Evolutionary conservation across 2,888 invertebrate species (phyloP).

Genomic region (Lithophane ornitopus): DNA sequence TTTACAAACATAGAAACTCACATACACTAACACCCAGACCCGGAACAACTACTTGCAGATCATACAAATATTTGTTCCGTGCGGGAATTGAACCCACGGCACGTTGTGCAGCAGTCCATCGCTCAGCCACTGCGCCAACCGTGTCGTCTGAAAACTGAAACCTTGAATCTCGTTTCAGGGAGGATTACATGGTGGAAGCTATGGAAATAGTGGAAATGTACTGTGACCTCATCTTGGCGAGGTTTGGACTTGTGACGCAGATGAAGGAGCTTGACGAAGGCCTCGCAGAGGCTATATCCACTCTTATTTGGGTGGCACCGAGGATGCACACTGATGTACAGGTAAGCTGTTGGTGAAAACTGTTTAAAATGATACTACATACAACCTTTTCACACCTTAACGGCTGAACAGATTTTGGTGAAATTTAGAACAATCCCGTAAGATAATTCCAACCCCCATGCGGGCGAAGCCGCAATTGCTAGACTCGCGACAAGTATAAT

Average conservation of each 20-base stretch:
- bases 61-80: too few species aligned
- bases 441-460: background rate
- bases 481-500: too few species aligned
- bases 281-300: conserved; percentile 98
- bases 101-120: too few species aligned
- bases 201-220: conserved; percentile 99
- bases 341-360: conserved; percentile 77
- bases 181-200: conserved; percentile 99
- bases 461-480: background rate
- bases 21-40: too few species aligned
- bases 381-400: background rate
- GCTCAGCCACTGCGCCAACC: too few species aligned
- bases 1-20: too few species aligned
- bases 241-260: conserved; percentile 98
- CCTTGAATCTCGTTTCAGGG: conserved; percentile 88
- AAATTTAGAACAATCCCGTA: background rate
- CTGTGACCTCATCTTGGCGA: conserved; percentile 98
- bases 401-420: background rate
- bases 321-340: conserved; percentile 96
- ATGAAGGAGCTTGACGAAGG: conserved; percentile 99
- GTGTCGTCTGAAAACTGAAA: too few species aligned
- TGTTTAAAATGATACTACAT: background rate
- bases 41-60: too few species aligned
- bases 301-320: conserved; percentile 99
- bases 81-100: too few species aligned